Conservation (phyloP, 2,888 invertebrate genomes). For the Pollenia amentaria region DNA sequence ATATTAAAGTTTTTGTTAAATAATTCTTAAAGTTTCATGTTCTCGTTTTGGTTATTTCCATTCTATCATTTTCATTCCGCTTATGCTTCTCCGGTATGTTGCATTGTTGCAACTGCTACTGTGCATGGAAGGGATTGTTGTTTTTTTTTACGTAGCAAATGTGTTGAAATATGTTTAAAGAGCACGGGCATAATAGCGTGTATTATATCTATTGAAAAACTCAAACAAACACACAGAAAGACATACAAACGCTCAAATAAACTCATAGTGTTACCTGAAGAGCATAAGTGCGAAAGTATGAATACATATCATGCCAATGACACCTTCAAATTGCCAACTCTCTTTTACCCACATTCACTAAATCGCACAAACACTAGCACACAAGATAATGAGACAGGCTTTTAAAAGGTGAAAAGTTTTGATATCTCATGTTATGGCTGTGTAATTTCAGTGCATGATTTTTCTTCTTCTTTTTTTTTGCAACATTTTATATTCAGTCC, state of each 20-base stretch:
- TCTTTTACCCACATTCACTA: neutral
- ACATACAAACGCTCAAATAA: conserved; percentile 18
- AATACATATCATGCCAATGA: conserved; percentile 68
- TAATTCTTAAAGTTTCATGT: neutral
- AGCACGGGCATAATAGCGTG: conserved; percentile 42
- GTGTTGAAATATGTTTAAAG: conserved; percentile 53
- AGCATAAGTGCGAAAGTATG: conserved; percentile 47
- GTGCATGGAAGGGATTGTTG: neutral
- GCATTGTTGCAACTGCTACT: neutral
- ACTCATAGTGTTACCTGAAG: conserved; percentile 24
- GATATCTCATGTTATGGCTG: neutral
- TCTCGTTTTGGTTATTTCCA: neutral
- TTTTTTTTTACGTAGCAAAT: conserved; percentile 38
- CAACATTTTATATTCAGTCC: conserved; percentile 28
- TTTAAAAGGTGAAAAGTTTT: conserved; percentile 43
- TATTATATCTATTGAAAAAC: conserved; percentile 31
- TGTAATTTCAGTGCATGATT: conserved; percentile 33
- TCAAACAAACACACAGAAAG: neutral
- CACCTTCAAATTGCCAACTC: conserved; percentile 61
- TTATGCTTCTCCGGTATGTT: neutral
- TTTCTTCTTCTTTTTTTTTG: conserved; percentile 4
- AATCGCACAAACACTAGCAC: neutral
- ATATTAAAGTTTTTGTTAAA: neutral
- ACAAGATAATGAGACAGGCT: conserved; percentile 47
- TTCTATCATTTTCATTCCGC: neutral